Base-by-base conservation (phyloP, 2,113 vertebrate species). In the Ia io region DNA sequence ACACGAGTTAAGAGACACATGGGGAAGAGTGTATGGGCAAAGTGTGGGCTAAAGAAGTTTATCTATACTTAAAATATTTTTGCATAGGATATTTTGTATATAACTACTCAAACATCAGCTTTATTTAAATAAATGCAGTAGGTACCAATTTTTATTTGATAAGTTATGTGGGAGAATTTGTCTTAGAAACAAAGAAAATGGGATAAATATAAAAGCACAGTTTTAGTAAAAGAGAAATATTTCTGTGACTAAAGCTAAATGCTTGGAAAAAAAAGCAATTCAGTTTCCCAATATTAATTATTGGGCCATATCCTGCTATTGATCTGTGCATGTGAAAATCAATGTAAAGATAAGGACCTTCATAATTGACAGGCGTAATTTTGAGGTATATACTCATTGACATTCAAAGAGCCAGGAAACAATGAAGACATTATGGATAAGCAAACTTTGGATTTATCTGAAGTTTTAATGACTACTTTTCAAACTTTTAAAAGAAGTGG, bases 251-350 rank as follows among this genome's bases (percentile, higher is more conserved):
- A 89, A 96, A 89, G 74, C 84, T 90, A 96, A 91, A 85, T 96
- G 88, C 77, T 78, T 94, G 59, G 63, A 59, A 93, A 90, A 88
- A 91, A 95, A 95, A 91, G 92, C 93, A 95, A 97, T 97, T 97
- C 70, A 65, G 88, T 95, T 97, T 97, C 83, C 91, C 96, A 95
- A 97, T 97, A 97, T 97, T 97, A 97, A 97, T 97, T 97, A 97
- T 96, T 97, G 94, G 88, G 79, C 95, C 70, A 96, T 95, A 96
- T 97, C 97, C 91, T 97, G 70, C 42, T 94, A 97, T 97, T 97
- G 96, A 97, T 96, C 88, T 91, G 47, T 67, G 61, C 83, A 91
- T 96, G 93, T 95, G 96, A 96, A 97, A 97, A 97, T 97, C 97
- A 96, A 96, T 97, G 88, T 94, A 83, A 94, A 97, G 95, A 96